Evolutionary conservation across 2,113 vertebrate species (phyloP).

Genomic region (Muntiacus muntjak): DNA sequence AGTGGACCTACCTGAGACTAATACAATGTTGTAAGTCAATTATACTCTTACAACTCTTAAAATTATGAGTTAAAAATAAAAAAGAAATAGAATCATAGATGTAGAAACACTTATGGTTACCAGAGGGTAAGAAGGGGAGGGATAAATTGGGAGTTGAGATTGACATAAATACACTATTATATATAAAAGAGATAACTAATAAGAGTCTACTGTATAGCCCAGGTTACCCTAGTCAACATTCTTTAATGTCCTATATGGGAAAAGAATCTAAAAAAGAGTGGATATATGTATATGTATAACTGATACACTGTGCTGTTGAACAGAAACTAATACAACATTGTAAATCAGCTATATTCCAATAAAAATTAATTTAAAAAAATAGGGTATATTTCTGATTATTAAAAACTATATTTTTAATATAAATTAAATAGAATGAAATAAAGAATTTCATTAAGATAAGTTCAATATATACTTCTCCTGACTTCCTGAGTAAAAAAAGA

Average conservation of each 20-base stretch:
- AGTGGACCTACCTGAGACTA: neutral
- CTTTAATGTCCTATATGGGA: neutral
- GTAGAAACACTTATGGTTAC: neutral
- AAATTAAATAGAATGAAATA: conserved; percentile 25
- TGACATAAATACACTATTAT: neutral
- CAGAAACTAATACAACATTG: neutral
- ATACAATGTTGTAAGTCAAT: neutral
- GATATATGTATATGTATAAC: neutral
- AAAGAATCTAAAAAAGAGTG: neutral
- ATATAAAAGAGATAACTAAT: neutral
- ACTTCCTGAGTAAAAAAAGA: neutral
- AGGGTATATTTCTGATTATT: neutral
- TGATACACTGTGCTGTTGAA: neutral
- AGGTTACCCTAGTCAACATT: neutral
- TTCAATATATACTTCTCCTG: neutral
- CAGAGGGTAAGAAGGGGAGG: neutral
- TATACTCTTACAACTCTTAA: neutral
- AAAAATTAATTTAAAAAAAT: neutral
- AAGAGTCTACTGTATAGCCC: neutral
- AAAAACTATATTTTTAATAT: neutral
- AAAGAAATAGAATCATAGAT: neutral
- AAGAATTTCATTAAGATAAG: neutral
- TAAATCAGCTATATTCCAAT: neutral
- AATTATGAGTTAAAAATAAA: neutral
- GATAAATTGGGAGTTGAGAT: neutral